Conservation (phyloP, 1,140 invertebrate genomes). For the Pseudachorutes palmiensis region DNA sequence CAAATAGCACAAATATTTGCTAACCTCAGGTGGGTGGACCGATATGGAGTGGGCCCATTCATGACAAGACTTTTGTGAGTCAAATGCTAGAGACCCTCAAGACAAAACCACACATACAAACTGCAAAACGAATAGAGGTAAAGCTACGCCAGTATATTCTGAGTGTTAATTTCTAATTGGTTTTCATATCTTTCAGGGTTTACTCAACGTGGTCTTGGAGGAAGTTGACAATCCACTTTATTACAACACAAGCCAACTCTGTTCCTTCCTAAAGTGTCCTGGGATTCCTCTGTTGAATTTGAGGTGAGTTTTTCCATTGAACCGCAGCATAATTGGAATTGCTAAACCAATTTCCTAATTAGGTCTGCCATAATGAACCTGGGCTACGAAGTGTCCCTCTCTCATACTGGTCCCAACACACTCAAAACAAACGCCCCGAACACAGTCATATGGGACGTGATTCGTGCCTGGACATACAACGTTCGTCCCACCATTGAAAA, state of each 20-base stretch:
- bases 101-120: slow-evolving; percentile 32
- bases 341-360: too few relatives aligned
- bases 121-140: slow-evolving; percentile 26
- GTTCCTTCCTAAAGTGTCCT: slow-evolving; percentile 52
- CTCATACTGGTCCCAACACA: slow-evolving; percentile 77
- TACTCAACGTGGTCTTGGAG: slow-evolving; percentile 42
- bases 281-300: slow-evolving; percentile 18
- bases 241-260: slow-evolving; percentile 62
- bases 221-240: slow-evolving; percentile 73
- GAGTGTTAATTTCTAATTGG: background rate
- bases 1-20: background rate
- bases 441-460: slow-evolving; percentile 84
- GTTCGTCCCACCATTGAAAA: slow-evolving; percentile 31
- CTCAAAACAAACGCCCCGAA: slow-evolving; percentile 90
- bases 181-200: slow-evolving; percentile 21
- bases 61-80: slow-evolving; percentile 67
- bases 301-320: too few relatives aligned
- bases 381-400: slow-evolving; percentile 83
- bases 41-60: slow-evolving; percentile 80
- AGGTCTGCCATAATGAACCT: slow-evolving; percentile 90
- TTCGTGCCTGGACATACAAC: slow-evolving; percentile 63
- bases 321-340: too few relatives aligned
- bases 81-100: slow-evolving; percentile 45
- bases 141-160: too few relatives aligned
- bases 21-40: slow-evolving; percentile 71